phyloP scores from a whole-genome alignment of 1,140 invertebrate genomes.

The Plectrocnemia conspersa region DNA sequence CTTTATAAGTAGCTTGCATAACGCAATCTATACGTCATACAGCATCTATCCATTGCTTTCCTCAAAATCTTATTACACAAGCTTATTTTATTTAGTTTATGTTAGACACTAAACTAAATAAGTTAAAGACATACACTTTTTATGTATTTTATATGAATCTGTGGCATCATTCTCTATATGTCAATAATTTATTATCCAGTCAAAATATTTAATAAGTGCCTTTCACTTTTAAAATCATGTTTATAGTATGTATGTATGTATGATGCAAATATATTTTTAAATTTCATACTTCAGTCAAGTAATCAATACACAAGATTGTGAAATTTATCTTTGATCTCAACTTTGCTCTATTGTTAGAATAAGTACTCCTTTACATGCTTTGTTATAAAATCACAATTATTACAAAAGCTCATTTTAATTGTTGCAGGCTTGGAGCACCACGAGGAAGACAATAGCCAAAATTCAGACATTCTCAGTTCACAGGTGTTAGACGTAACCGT shows the following conservation, averaged over 20 bases:
- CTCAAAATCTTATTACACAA: too few relatives aligned
- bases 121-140: too few relatives aligned
- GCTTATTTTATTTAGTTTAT: too few relatives aligned
- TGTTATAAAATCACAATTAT: not conserved
- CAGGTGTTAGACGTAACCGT: constrained; percentile 87
- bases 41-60: too few relatives aligned
- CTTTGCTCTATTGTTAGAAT: constrained; percentile 2
- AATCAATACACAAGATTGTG: not conserved
- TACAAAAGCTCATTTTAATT: not conserved
- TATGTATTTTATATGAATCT: too few relatives aligned
- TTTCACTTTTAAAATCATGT: not conserved
- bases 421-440: constrained; percentile 11
- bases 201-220: not conserved
- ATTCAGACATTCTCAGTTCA: constrained; percentile 35
- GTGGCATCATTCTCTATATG: too few relatives aligned
- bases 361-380: constrained; percentile 3
- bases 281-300: not conserved
- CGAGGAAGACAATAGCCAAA: constrained; percentile 39
- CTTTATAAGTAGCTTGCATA: too few relatives aligned
- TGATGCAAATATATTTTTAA: not conserved
- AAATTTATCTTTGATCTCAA: not conserved
- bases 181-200: too few relatives aligned
- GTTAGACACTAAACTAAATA: too few relatives aligned
- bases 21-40: too few relatives aligned
- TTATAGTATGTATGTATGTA: not conserved